These are phyloP conservation scores for Agonum fuliginosum DNA, from an alignment of 2,888 invertebrate species.

Conservation along the genomic window DNA sequence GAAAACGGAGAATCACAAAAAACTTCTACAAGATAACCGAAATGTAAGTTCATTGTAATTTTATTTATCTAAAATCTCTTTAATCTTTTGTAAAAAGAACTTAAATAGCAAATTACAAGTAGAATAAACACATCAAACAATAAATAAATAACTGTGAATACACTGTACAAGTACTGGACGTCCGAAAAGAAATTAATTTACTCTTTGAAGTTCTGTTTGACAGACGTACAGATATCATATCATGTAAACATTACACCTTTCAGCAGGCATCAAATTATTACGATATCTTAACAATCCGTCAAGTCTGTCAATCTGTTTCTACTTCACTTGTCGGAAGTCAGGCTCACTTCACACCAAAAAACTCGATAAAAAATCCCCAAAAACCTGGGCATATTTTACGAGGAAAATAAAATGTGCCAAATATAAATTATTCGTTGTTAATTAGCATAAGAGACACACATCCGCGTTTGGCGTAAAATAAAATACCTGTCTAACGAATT, in stretches of 20 bases:
- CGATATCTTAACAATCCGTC: slow-evolving; percentile 39
- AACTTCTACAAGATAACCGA: too few species aligned
- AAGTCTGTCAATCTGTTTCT: slow-evolving; percentile 26
- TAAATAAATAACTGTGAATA: neutral
- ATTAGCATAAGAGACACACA: neutral
- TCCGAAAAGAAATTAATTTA: slow-evolving; percentile 30
- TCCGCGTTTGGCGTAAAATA: slow-evolving; percentile 41
- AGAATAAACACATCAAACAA: neutral
- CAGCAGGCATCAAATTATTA: slow-evolving; percentile 35
- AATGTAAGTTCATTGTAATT: neutral
- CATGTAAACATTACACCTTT: slow-evolving; percentile 33
- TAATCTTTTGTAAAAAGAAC: neutral
- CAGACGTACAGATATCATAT: slow-evolving; percentile 26
- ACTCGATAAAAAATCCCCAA: neutral
- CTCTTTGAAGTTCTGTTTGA: neutral
- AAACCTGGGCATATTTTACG: too few species aligned
- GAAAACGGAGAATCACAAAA: too few species aligned
- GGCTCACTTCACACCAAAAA: slow-evolving; percentile 3
- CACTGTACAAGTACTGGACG: too few species aligned
- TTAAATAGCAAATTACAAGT: neutral
- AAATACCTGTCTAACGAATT: slow-evolving; percentile 43
- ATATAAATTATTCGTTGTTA: too few species aligned
- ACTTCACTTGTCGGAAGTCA: slow-evolving; percentile 20
- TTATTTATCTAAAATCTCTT: neutral
- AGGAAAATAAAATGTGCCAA: too few species aligned